phyloP scores from a whole-genome alignment of 2,113 vertebrate species.

The Nothoprocta pentlandii region DNA sequence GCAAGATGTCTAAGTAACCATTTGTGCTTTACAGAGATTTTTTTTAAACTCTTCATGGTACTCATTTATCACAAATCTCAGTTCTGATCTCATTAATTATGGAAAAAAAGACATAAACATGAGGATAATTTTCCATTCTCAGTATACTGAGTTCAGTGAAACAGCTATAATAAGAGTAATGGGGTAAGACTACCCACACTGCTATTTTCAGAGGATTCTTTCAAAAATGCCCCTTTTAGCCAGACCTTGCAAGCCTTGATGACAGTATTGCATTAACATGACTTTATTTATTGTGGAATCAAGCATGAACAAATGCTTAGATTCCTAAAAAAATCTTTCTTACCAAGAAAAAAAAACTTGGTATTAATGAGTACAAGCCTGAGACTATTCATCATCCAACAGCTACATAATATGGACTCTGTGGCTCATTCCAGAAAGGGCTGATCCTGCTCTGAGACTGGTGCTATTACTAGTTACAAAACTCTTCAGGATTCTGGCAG shows the following conservation, averaged over 20 bases:
- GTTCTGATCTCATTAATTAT: constrained; percentile 58
- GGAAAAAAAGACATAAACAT: constrained; percentile 9
- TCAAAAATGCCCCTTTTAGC: neutral
- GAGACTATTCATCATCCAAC: neutral
- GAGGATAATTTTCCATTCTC: constrained; percentile 45
- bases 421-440: neutral
- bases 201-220: neutral
- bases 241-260: neutral
- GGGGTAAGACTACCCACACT: neutral
- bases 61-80: constrained; percentile 6
- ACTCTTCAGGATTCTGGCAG: neutral
- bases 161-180: constrained; percentile 19
- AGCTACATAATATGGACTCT: neutral
- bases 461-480: neutral
- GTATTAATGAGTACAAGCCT: neutral
- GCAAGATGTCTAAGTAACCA: neutral
- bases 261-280: neutral
- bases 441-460: neutral
- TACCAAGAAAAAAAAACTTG: neutral
- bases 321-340: neutral
- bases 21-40: neutral
- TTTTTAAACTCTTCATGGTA: constrained; percentile 30
- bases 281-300: neutral
- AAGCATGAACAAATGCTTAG: neutral
- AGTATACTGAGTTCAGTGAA: constrained; percentile 11